These are phyloP conservation scores for Ditylenchus weischeri DNA, from an alignment of 2,888 invertebrate genomes.

Conservation along the genomic window DNA sequence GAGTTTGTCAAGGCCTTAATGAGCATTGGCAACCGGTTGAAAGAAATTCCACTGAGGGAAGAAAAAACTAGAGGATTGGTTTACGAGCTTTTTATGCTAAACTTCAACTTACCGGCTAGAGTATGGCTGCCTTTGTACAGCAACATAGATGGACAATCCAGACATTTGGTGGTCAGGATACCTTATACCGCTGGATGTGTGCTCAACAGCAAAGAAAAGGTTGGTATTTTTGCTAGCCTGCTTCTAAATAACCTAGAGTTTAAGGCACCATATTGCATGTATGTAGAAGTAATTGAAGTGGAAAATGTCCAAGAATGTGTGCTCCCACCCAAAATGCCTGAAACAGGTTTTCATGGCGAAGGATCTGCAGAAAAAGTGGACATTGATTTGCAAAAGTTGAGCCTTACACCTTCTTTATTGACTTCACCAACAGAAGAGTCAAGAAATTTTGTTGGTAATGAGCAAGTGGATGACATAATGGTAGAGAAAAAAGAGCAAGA, in stretches of 20 bases:
- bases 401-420: no score
- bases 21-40: slow-evolving; percentile 78
- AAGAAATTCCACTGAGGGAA: slow-evolving; percentile 79
- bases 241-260: slow-evolving; percentile 15
- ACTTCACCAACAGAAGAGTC: no score
- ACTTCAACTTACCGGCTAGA: slow-evolving; percentile 91
- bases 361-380: no score
- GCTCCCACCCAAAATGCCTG: slow-evolving; percentile 1
- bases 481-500: no score
- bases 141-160: slow-evolving; percentile 61
- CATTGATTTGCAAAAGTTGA: no score
- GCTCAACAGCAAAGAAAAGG: slow-evolving; percentile 95
- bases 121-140: slow-evolving; percentile 94
- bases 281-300: slow-evolving; percentile 86
- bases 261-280: slow-evolving; percentile 92
- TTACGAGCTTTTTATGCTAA: slow-evolving; percentile 86
- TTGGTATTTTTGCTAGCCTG: slow-evolving; percentile 58
- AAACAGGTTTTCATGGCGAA: not conserved
- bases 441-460: no score
- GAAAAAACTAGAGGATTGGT: slow-evolving; percentile 74
- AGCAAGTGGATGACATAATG: no score
- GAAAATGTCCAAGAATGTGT: not conserved
- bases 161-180: slow-evolving; percentile 88
- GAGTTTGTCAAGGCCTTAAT: slow-evolving; percentile 83
- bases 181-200: slow-evolving; percentile 95